A percentile compares a stretch with the other conserved stretches of the same genome.
phyloP scores from a whole-genome alignment of 2,888 invertebrate genomes.

The Syrista parreyssii region DNA sequence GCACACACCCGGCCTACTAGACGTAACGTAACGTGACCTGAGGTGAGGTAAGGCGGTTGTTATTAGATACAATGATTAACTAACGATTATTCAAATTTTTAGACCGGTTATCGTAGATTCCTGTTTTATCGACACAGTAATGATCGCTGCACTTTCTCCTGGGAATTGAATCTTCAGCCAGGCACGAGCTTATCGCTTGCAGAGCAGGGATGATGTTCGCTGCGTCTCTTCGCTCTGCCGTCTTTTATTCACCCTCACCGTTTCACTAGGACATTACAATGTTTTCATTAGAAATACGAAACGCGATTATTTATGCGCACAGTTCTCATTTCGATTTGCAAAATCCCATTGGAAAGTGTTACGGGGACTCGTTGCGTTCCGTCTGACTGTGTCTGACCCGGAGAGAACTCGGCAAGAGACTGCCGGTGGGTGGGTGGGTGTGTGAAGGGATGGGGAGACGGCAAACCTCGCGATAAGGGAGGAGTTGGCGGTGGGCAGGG shows the following conservation, averaged over 20 bases:
- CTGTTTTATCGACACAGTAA: background rate
- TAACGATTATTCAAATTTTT: background rate
- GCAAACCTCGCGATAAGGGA: conserved; percentile 15
- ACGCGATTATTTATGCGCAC: background rate
- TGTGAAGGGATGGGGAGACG: conserved; percentile 14
- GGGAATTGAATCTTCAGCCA: background rate
- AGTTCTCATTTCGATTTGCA: background rate
- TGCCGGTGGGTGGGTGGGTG: conserved; percentile 10
- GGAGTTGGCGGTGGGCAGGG: conserved; percentile 70
- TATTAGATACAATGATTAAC: background rate
- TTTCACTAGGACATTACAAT: background rate
- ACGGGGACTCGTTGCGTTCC: conserved; percentile 1
- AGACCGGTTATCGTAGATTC: background rate
- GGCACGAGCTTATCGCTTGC: background rate
- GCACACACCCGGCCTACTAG: background rate
- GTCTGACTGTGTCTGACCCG: conserved; percentile 7
- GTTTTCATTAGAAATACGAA: background rate
- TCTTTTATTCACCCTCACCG: background rate
- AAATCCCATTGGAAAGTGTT: background rate
- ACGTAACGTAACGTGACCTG: background rate
- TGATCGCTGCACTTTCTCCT: background rate
- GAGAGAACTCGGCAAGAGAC: conserved; percentile 24
- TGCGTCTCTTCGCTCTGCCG: background rate
- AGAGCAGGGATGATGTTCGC: background rate
- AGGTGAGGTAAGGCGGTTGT: background rate